Conservation (phyloP, 2,797 vertebrate species). For the Myotis myotis region DNA sequence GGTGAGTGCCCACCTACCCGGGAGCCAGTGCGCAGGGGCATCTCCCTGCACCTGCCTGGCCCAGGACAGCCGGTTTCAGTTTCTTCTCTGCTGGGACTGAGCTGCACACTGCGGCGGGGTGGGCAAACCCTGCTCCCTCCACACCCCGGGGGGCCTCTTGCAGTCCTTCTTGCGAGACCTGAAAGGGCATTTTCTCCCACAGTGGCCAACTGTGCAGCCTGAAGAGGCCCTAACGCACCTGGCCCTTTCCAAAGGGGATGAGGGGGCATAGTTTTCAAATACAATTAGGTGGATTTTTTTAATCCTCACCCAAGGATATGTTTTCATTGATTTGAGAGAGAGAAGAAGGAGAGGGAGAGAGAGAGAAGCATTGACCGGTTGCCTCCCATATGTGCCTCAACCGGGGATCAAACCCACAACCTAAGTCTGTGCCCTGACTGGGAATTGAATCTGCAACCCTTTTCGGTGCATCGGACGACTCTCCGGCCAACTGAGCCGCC, state of each 20-base stretch:
- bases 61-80: constrained; percentile 52
- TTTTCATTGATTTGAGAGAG: neutral
- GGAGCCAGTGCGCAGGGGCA: no score
- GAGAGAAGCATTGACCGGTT: neutral
- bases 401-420: neutral
- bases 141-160: neutral
- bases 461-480: neutral
- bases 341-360: neutral
- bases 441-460: neutral
- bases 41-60: neutral
- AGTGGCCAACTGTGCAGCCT: neutral
- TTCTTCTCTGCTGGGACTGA: constrained; percentile 42
- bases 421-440: neutral
- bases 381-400: neutral
- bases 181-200: neutral
- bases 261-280: neutral
- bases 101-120: neutral
- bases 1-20: constrained; percentile 60
- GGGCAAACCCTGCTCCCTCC: neutral
- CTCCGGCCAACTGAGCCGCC: neutral
- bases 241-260: neutral
- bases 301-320: neutral
- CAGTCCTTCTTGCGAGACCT: neutral
- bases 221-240: neutral
- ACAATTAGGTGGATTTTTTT: neutral